phyloP scores from a whole-genome alignment of 2,797 vertebrate species.

The Alouatta caraya region DNA sequence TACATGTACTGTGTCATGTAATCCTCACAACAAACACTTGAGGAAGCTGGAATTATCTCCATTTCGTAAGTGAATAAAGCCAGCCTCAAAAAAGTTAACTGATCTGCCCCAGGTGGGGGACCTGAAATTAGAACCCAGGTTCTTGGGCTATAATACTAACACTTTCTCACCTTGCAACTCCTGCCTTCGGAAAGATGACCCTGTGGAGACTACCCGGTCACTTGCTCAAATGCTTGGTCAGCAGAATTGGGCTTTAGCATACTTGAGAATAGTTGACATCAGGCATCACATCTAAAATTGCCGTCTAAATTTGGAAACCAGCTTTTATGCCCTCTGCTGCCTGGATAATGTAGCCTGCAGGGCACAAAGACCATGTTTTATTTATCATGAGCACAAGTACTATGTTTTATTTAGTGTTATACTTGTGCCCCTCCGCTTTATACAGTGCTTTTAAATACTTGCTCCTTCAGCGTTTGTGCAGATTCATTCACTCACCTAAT shows the following conservation, averaged over 20 bases:
- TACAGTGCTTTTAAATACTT: not conserved
- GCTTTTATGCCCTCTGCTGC: slow-evolving; percentile 33
- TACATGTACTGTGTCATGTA: slow-evolving; percentile 13
- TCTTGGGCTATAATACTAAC: not conserved
- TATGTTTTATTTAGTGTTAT: slow-evolving; percentile 41
- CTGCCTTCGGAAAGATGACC: slow-evolving; percentile 43
- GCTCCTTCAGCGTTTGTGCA: slow-evolving; percentile 27
- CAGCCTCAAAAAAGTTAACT: slow-evolving; percentile 6
- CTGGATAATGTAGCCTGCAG: not conserved
- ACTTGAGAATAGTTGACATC: slow-evolving; percentile 32
- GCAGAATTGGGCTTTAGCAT: slow-evolving; percentile 29
- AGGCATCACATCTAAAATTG: slow-evolving; percentile 54
- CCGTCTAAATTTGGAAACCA: slow-evolving; percentile 58
- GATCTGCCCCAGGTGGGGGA: not conserved
- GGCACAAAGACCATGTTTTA: slow-evolving; percentile 41
- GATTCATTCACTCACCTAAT: slow-evolving; percentile 27
- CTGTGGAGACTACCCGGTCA: not conserved
- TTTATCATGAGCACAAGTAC: slow-evolving; percentile 10
- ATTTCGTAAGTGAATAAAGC: slow-evolving; percentile 6
- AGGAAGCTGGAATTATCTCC: slow-evolving; percentile 2
- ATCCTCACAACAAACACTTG: not conserved
- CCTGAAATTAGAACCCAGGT: slow-evolving; percentile 24
- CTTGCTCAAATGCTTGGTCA: slow-evolving; percentile 11
- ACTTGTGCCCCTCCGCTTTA: not conserved
- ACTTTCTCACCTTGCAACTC: not conserved